A percentile compares a stretch with the other conserved stretches of the same genome.
Evolutionary conservation across 2,113 vertebrate genomes (phyloP).

Genomic region (Poecilia latipinna): DNA sequence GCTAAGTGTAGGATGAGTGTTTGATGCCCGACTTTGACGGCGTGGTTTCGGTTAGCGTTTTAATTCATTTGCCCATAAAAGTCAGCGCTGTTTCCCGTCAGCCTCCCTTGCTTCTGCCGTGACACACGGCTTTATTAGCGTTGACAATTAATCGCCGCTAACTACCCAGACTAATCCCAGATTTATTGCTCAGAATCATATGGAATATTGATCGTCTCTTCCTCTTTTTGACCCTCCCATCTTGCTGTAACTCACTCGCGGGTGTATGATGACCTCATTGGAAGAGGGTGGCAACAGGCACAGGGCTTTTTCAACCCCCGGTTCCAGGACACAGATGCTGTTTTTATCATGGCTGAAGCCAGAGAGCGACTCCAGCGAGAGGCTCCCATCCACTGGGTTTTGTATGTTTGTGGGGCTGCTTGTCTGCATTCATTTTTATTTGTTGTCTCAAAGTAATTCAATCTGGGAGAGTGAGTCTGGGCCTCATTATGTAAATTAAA

Average conservation of each 20-base stretch:
- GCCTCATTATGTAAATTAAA: conserved; percentile 79
- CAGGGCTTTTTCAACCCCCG: conserved; percentile 10
- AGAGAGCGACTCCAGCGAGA: conserved; percentile 17
- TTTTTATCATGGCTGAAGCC: conserved; percentile 4
- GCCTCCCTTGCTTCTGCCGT: conserved; percentile 61
- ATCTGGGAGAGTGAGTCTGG: conserved; percentile 72
- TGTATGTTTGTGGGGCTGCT: conserved; percentile 53
- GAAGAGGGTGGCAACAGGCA: conserved; percentile 28
- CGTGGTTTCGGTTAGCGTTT: conserved; percentile 51
- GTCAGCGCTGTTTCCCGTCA: conserved; percentile 63
- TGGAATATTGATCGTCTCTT: conserved; percentile 69
- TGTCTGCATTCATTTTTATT: conserved; percentile 69
- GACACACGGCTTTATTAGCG: conserved; percentile 74
- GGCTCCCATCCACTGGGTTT: conserved; percentile 33
- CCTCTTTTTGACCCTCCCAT: conserved; percentile 72
- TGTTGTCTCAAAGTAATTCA: conserved; percentile 78
- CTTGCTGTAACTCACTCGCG: conserved; percentile 62
- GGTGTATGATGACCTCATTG: conserved; percentile 68
- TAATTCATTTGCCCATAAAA: conserved; percentile 79
- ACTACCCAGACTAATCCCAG: conserved; percentile 73
- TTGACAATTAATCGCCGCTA: conserved; percentile 77
- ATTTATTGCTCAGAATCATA: conserved; percentile 70
- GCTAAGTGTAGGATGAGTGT: conserved; percentile 49
- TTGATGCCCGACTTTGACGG: conserved; percentile 59
- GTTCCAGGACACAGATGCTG: conserved; percentile 20